Conservation (phyloP, 2,113 vertebrate genomes). For the Odontesthes bonariensis region DNA sequence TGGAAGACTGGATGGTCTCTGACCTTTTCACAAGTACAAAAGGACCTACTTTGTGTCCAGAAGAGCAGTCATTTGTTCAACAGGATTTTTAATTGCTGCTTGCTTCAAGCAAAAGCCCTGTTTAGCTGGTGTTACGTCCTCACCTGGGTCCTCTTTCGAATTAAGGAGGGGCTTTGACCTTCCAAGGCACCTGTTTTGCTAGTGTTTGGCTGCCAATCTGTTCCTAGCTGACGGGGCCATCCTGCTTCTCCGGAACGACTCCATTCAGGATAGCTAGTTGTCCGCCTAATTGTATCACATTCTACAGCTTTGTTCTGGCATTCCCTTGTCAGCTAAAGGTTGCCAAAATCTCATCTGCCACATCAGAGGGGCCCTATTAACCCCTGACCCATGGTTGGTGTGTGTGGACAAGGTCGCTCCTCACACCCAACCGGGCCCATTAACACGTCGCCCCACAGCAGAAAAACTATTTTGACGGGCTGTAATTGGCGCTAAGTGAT, state of each 20-base stretch:
- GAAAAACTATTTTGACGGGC: constrained; percentile 95
- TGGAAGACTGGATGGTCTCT: constrained; percentile 55
- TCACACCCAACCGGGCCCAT: constrained; percentile 94
- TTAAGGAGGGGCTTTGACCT: constrained; percentile 60
- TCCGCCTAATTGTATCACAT: constrained; percentile 96
- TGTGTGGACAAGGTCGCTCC: constrained; percentile 90
- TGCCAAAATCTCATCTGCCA: constrained; percentile 93
- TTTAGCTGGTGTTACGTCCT: constrained; percentile 60
- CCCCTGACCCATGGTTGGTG: constrained; percentile 90
- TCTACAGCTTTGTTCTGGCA: constrained; percentile 90
- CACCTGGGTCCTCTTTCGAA: constrained; percentile 71
- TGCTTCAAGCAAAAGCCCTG: constrained; percentile 35
- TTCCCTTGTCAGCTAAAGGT: constrained; percentile 87
- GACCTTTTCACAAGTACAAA: constrained; percentile 74
- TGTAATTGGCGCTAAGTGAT: constrained; percentile 95
- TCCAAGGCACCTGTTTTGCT: constrained; percentile 72
- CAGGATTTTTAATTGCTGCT: constrained; percentile 74
- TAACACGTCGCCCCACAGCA: constrained; percentile 92
- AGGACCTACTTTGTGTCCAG: constrained; percentile 62
- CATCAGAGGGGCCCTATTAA: constrained; percentile 94
- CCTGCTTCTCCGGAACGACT: constrained; percentile 81
- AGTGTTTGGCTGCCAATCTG: constrained; percentile 85
- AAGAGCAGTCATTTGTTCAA: constrained; percentile 65
- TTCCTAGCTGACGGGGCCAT: constrained; percentile 82
- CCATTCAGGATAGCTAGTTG: constrained; percentile 86